phyloP scores from a whole-genome alignment of 2,113 vertebrate genomes.

The Budorcas taxicolor region DNA sequence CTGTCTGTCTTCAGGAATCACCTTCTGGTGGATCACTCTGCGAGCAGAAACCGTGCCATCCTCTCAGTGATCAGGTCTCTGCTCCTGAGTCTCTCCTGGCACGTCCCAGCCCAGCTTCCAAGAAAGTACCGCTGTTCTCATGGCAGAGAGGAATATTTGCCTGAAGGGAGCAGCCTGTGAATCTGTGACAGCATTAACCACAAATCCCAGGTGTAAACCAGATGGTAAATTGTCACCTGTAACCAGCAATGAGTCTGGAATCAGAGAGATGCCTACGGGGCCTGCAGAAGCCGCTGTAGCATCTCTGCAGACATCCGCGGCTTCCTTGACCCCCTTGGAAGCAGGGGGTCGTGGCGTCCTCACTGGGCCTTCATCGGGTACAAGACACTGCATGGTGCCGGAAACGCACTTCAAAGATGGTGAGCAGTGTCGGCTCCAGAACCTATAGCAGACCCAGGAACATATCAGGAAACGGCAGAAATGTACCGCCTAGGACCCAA shows the following conservation, averaged over 20 bases:
- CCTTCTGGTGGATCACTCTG: not conserved
- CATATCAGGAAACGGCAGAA: not conserved
- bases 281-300: not conserved
- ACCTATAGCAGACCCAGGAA: not conserved
- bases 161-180: not conserved
- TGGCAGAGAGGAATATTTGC: not conserved
- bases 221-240: not conserved
- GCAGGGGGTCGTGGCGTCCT: accelerated
- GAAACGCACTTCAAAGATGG: not conserved
- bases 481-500: accelerated
- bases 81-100: not conserved
- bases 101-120: not conserved
- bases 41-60: not conserved
- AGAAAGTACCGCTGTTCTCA: not conserved
- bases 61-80: not conserved
- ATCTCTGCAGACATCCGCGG: not conserved
- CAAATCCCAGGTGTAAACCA: not conserved
- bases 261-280: not conserved
- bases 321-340: accelerated
- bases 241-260: not conserved
- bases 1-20: not conserved
- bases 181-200: not conserved
- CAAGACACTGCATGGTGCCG: not conserved
- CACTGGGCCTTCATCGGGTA: accelerated
- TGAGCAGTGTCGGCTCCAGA: not conserved